Percentiles rank a stretch among this genome's conserved stretches.
Evolutionary conservation across 2,888 invertebrate genomes (phyloP).

Genomic region (Erebia aethiops): DNA sequence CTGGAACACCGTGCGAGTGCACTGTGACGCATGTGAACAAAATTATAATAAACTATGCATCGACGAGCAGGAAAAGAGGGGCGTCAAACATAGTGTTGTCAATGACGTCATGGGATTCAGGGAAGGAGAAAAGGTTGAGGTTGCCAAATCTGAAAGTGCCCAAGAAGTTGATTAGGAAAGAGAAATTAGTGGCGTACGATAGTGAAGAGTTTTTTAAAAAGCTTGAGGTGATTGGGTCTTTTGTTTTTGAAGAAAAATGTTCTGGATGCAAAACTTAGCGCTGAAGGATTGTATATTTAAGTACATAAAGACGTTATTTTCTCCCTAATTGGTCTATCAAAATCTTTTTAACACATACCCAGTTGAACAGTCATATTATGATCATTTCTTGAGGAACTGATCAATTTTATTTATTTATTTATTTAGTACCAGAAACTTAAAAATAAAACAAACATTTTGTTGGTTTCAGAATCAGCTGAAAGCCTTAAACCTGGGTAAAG

Average conservation of each 20-base stretch:
- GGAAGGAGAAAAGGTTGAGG: conserved; percentile 65
- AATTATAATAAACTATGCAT: conserved; percentile 65
- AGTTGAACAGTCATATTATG: too few relatives aligned
- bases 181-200: conserved; percentile 55
- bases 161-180: conserved; percentile 55
- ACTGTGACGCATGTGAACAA: conserved; percentile 65
- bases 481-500: conserved; percentile 68
- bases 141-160: conserved; percentile 58
- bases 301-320: not conserved
- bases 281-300: too few relatives aligned
- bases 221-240: conserved; percentile 66
- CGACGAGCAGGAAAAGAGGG: conserved; percentile 64
- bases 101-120: conserved; percentile 62
- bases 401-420: too few relatives aligned
- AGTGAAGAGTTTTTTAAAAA: conserved; percentile 71
- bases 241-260: not conserved
- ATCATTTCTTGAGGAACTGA: not conserved
- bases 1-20: conserved; percentile 62
- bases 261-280: not conserved
- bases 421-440: too few relatives aligned
- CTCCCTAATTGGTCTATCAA: too few relatives aligned
- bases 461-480: conserved; percentile 72
- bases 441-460: too few relatives aligned
- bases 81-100: conserved; percentile 65
- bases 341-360: too few relatives aligned